These are phyloP conservation scores for Ceratina japonica DNA, from an alignment of 1,140 invertebrate genomes.

Conservation along the genomic window DNA sequence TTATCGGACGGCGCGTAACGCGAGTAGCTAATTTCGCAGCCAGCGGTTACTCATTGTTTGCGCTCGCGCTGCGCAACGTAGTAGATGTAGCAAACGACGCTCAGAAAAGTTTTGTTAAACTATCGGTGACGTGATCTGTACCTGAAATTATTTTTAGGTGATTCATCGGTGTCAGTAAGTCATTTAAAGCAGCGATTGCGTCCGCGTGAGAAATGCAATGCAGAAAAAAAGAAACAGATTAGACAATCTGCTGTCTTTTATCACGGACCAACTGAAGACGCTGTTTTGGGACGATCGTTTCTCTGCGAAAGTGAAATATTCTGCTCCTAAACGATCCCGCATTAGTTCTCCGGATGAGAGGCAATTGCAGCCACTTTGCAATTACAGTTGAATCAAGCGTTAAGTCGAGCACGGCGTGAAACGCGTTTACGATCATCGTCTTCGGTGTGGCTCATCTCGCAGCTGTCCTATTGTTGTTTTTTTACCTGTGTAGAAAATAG, in stretches of 20 bases:
- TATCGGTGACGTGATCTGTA: conserved; percentile 30
- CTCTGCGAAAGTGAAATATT: conserved; percentile 13
- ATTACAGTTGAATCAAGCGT: conserved; percentile 29
- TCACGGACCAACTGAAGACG: too few species aligned
- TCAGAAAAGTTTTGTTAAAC: conserved; percentile 28
- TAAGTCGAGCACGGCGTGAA: conserved; percentile 13
- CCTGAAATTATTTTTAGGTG: conserved; percentile 30
- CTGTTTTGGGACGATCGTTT: background rate
- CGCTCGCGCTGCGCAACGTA: background rate
- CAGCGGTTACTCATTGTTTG: background rate
- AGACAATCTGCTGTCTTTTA: too few species aligned
- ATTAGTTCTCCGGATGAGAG: background rate
- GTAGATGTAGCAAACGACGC: conserved; percentile 10
- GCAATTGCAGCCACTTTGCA: background rate
- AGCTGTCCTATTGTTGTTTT: conserved; percentile 13
- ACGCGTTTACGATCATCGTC: conserved; percentile 8
- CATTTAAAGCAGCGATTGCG: background rate
- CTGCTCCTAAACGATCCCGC: background rate
- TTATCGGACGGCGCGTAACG: background rate
- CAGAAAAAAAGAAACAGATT: background rate
- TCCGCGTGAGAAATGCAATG: too few species aligned
- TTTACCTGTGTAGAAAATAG: background rate
- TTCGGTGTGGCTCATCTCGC: background rate
- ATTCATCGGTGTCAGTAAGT: conserved; percentile 18
- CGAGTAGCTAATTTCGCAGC: background rate